Evolutionary conservation across 1,140 invertebrate species (phyloP).

Genomic region (Temnothorax nylanderi): DNA sequence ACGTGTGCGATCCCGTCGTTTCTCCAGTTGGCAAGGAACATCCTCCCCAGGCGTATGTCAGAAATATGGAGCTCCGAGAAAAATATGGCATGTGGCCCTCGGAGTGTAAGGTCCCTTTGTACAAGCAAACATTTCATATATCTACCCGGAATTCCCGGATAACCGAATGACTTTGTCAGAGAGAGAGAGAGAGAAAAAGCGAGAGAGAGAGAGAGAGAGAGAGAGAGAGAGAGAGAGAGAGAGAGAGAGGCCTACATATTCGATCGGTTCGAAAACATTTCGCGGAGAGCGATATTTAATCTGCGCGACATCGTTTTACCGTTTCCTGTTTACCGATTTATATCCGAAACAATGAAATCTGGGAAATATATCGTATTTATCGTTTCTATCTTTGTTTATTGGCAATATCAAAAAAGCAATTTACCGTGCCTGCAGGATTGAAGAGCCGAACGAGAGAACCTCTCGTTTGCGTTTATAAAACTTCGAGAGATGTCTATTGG

Average conservation of each 20-base stretch:
- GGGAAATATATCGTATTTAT: slow-evolving; percentile 3
- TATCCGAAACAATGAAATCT: neutral
- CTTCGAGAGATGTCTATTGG: neutral
- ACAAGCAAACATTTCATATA: slow-evolving; percentile 58
- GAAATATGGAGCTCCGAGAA: slow-evolving; percentile 57
- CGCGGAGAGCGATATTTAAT: slow-evolving; percentile 18
- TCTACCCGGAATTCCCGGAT: slow-evolving; percentile 36
- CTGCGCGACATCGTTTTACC: neutral
- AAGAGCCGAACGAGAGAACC: neutral
- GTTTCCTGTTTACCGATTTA: neutral
- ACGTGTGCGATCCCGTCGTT: slow-evolving; percentile 38
- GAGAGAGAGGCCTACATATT: neutral
- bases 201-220: no score
- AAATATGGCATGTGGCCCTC: slow-evolving; percentile 50
- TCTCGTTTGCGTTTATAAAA: slow-evolving; percentile 30
- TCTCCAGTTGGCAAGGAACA: slow-evolving; percentile 22
- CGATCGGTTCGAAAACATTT: slow-evolving; percentile 6
- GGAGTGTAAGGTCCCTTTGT: slow-evolving; percentile 50
- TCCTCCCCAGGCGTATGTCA: slow-evolving; percentile 27
- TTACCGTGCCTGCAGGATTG: neutral
- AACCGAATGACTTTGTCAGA: slow-evolving; percentile 6
- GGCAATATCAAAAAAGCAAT: slow-evolving; percentile 28
- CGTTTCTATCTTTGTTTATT: slow-evolving; percentile 24
- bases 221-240: no score
- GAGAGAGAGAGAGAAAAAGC: neutral